Percentiles rank a stretch among this genome's conserved stretches.
Conservation (phyloP, 2,888 invertebrate species). For the Phasia obesa region DNA sequence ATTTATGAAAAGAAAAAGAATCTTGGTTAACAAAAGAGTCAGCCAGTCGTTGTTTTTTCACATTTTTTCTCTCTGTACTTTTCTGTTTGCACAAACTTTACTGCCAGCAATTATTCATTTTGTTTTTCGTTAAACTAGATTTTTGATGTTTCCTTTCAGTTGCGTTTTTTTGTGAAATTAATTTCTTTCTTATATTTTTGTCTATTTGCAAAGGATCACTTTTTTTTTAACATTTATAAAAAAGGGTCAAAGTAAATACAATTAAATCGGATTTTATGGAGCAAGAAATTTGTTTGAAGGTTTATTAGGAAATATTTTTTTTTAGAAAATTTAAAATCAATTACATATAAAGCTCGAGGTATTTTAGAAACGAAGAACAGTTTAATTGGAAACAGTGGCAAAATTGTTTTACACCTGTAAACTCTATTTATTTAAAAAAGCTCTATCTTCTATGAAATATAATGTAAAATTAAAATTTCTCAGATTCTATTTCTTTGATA, state of each 20-base stretch:
- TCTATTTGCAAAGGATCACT: constrained; percentile 32
- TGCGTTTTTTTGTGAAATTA: background rate
- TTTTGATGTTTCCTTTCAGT: constrained; percentile 11
- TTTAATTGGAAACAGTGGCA: no score
- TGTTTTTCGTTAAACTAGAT: constrained; percentile 44
- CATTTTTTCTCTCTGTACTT: background rate
- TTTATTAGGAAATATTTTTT: background rate
- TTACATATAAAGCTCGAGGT: no score
- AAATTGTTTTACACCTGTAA: no score
- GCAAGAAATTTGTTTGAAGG: background rate
- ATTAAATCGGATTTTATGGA: constrained; percentile 37
- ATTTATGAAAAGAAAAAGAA: background rate
- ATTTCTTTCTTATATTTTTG: background rate
- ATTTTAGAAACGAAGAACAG: no score
- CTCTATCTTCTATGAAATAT: no score
- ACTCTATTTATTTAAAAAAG: no score
- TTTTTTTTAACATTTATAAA: background rate
- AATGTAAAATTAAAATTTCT: no score
- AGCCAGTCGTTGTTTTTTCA: background rate
- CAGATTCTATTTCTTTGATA: no score
- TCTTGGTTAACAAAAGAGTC: constrained; percentile 13
- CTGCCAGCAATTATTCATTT: constrained; percentile 42
- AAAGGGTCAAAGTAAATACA: constrained; percentile 62
- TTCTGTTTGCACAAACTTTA: background rate
- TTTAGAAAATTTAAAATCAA: background rate